phyloP scores from a whole-genome alignment of 2,113 vertebrate species.

The Oceanites oceanicus region DNA sequence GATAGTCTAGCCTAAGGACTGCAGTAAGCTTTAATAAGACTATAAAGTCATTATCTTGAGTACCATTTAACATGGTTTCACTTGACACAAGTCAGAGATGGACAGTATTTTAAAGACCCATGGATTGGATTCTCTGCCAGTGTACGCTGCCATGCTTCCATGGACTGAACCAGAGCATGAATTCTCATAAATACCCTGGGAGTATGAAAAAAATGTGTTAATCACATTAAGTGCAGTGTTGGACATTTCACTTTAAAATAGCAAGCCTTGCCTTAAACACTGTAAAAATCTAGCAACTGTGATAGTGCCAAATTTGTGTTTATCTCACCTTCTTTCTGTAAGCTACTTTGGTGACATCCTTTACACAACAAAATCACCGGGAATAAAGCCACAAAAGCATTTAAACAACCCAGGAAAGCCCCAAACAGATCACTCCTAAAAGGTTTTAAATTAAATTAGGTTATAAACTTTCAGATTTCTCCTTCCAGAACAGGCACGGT shows the following conservation, averaged over 20 bases:
- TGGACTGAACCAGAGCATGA: background rate
- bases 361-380: background rate
- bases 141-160: background rate
- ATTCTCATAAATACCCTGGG: background rate
- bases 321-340: background rate
- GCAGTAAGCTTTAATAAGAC: background rate
- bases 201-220: background rate
- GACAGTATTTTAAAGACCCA: background rate
- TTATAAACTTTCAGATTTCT: background rate
- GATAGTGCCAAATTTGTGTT: background rate
- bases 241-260: background rate
- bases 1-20: background rate
- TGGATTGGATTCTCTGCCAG: background rate
- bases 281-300: background rate
- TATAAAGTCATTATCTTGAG: background rate
- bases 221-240: background rate
- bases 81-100: background rate
- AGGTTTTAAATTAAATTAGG: background rate
- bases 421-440: background rate
- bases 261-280: background rate
- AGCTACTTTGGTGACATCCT: background rate
- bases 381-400: background rate
- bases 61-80: background rate
- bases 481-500: background rate
- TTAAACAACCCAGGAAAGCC: background rate